Conservation (phyloP, 2,888 invertebrate species). For the Rhogogaster chlorosoma region DNA sequence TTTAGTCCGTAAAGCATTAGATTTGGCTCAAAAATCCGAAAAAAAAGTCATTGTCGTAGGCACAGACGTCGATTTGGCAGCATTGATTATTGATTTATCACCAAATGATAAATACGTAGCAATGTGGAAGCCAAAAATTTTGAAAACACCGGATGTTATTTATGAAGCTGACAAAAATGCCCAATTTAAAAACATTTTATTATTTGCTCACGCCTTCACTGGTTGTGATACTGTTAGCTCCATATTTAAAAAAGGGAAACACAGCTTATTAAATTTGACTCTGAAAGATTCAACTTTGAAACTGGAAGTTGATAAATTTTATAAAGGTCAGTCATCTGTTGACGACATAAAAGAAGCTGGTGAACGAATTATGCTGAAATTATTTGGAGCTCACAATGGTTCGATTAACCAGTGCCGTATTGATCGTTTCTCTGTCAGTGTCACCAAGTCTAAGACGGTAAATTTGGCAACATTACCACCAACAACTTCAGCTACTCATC, state of each 20-base stretch:
- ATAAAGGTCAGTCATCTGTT: neutral
- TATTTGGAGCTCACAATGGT: neutral
- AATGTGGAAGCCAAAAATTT: neutral
- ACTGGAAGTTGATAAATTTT: neutral
- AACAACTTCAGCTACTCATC: slow-evolving; percentile 51
- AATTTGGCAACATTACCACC: slow-evolving; percentile 55
- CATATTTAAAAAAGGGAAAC: slow-evolving; percentile 51
- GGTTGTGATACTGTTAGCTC: slow-evolving; percentile 53
- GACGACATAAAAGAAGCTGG: neutral
- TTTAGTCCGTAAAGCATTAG: neutral
- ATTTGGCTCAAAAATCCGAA: neutral
- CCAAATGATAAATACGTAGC: neutral
- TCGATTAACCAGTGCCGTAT: neutral
- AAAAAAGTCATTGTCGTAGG: slow-evolving; percentile 10
- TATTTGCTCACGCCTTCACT: slow-evolving; percentile 47
- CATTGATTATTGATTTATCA: neutral
- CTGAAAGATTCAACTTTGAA: slow-evolving; percentile 21
- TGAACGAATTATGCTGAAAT: neutral
- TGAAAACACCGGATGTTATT: neutral
- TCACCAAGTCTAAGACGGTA: neutral
- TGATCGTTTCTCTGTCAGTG: too few relatives aligned
- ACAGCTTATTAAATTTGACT: slow-evolving; percentile 40
- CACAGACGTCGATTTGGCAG: neutral
- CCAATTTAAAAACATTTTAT: neutral
- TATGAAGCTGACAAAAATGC: neutral